Percentiles rank a stretch among this genome's conserved stretches.
Conservation (phyloP, 2,797 vertebrate species). For the Aulostomus chinensis region DNA sequence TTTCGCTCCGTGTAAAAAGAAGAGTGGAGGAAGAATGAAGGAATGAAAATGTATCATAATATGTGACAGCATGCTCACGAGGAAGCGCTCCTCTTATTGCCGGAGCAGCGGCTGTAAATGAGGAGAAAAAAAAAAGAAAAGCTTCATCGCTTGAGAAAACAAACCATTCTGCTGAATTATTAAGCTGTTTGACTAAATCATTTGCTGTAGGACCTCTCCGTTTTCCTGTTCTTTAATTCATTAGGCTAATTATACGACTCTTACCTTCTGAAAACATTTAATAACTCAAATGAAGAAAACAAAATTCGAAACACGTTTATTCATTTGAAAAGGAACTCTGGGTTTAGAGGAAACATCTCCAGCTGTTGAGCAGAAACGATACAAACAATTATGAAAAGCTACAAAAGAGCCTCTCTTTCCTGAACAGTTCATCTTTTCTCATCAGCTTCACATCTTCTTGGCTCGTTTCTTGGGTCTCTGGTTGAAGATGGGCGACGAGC, state of each 20-base stretch:
- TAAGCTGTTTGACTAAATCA: slow-evolving; percentile 27
- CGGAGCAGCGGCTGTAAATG: slow-evolving; percentile 8
- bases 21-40: not conserved
- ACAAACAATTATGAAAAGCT: no score
- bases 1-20: slow-evolving; percentile 8
- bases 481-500: slow-evolving; percentile 93
- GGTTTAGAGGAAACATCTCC: no score
- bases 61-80: not conserved
- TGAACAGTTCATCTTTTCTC: no score
- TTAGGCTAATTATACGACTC: slow-evolving; percentile 9
- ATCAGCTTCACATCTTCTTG: slow-evolving; percentile 93
- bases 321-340: no score
- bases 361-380: no score
- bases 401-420: no score
- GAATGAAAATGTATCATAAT: slow-evolving; percentile 28
- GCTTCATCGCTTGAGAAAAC: slow-evolving; percentile 28
- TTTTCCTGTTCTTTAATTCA: slow-evolving; percentile 27
- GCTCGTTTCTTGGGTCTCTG: slow-evolving; percentile 92
- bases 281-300: slow-evolving; percentile 6
- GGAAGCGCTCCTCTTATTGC: not conserved
- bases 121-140: slow-evolving; percentile 21
- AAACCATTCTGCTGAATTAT: slow-evolving; percentile 36
- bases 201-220: slow-evolving; percentile 20
- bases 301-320: no score
- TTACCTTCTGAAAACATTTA: not conserved